These are phyloP conservation scores for Nestor notabilis DNA, from an alignment of 2,113 vertebrate genomes.

Conservation along the genomic window DNA sequence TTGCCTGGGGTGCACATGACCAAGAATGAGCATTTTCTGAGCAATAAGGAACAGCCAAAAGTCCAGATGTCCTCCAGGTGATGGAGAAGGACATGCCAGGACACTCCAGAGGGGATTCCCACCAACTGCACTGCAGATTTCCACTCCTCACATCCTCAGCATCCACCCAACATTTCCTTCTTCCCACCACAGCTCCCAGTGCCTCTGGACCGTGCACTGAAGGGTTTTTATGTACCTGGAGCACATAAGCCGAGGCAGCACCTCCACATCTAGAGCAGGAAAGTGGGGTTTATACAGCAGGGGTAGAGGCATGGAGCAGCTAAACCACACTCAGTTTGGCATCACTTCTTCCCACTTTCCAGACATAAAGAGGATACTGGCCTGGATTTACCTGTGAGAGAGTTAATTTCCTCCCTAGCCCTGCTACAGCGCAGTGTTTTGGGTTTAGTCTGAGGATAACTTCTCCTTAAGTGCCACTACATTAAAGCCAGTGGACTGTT, in stretches of 20 bases:
- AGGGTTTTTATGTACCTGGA: too few species aligned
- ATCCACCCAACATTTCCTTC: neutral
- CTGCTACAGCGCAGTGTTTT: neutral
- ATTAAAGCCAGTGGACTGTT: neutral
- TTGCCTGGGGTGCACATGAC: rapidly evolving
- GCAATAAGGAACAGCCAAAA: neutral
- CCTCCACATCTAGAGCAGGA: neutral
- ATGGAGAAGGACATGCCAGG: rapidly evolving
- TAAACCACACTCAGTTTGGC: neutral
- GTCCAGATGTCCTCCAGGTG: neutral
- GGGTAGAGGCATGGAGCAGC: neutral
- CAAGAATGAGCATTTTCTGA: neutral
- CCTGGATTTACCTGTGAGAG: neutral
- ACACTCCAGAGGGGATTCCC: neutral
- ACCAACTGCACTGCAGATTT: rapidly evolving
- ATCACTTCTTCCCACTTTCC: neutral
- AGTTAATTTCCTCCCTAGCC: neutral
- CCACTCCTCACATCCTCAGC: neutral
- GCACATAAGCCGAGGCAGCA: rapidly evolving
- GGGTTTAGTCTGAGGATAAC: too few species aligned
- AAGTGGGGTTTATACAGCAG: rapidly evolving
- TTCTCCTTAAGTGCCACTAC: neutral
- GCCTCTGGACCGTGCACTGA: neutral
- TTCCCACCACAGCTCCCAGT: neutral
- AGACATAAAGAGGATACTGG: neutral